These are phyloP conservation scores for Ephestia elutella DNA, from an alignment of 1,140 invertebrate genomes.

Conservation along the genomic window DNA sequence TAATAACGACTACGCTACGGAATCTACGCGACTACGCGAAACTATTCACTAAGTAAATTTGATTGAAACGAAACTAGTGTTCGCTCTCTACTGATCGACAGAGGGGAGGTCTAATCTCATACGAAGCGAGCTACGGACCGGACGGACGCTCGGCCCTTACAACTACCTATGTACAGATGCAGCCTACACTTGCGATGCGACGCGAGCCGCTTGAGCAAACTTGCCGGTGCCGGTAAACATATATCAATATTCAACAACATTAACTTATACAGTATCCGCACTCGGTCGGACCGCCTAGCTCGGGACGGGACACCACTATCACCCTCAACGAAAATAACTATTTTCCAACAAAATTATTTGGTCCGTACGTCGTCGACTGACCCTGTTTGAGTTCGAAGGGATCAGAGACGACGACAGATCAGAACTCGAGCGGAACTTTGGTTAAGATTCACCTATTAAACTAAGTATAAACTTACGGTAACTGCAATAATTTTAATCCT, in stretches of 20 bases:
- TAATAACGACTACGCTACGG: slow-evolving; percentile 70
- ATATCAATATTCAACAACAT: slow-evolving; percentile 47
- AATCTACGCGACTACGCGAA: slow-evolving; percentile 63
- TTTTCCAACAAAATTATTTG: slow-evolving; percentile 39
- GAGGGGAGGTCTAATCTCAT: slow-evolving; percentile 48
- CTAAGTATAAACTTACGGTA: slow-evolving; percentile 69
- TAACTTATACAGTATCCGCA: slow-evolving; percentile 35
- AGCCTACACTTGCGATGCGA: slow-evolving; percentile 52
- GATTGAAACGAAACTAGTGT: slow-evolving; percentile 68
- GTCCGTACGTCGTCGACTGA: slow-evolving; percentile 55
- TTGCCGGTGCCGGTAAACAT: slow-evolving; percentile 21
- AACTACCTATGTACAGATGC: slow-evolving; percentile 63
- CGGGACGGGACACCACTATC: slow-evolving; percentile 44
- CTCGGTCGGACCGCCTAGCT: slow-evolving; percentile 30
- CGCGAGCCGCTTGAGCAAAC: slow-evolving; percentile 62
- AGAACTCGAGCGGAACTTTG: slow-evolving; percentile 58
- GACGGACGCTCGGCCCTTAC: slow-evolving; percentile 37
- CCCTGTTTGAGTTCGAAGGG: slow-evolving; percentile 45
- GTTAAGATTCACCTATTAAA: slow-evolving; percentile 64
- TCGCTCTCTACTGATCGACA: slow-evolving; percentile 60
- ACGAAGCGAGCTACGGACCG: slow-evolving; percentile 40
- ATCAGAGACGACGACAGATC: slow-evolving; percentile 51
- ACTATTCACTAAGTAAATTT: slow-evolving; percentile 65
- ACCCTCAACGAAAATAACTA: slow-evolving; percentile 37
- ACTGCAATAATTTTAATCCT: slow-evolving; percentile 40